Conservation (phyloP, 2,888 invertebrate genomes). For the Eurois occulta region DNA sequence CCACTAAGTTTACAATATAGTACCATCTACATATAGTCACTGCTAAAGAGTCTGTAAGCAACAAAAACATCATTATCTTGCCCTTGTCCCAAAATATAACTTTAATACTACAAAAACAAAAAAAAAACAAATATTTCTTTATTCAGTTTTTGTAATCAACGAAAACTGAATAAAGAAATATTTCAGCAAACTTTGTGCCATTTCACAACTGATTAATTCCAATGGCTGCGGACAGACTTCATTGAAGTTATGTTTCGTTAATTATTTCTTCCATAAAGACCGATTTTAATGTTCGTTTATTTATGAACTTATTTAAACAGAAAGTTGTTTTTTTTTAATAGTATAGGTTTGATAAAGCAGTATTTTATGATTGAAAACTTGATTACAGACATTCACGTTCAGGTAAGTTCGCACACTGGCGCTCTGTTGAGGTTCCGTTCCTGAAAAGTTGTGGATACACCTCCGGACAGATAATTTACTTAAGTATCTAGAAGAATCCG, state of each 20-base stretch:
- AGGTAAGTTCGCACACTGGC: neutral
- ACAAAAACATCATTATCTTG: no score
- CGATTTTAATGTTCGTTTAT: slow-evolving; percentile 7
- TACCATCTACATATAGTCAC: neutral
- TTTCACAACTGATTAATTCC: slow-evolving; percentile 26
- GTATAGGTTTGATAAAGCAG: neutral
- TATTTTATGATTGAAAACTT: neutral
- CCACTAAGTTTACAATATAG: neutral
- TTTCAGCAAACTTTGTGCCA: neutral
- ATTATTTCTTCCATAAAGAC: neutral
- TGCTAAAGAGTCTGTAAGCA: slow-evolving; percentile 7
- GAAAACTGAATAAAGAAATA: neutral
- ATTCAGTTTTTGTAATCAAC: no score
- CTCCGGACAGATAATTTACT: neutral
- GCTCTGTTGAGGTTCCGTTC: neutral
- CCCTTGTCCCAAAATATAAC: no score
- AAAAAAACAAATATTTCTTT: no score
- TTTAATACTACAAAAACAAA: no score
- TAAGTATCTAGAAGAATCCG: neutral
- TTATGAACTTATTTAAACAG: neutral
- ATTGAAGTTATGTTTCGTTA: slow-evolving; percentile 10
- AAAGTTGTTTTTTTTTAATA: neutral
- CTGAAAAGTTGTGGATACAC: neutral
- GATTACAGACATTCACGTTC: neutral
- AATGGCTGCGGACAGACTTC: neutral